Evolutionary conservation across 2,113 vertebrate genomes (phyloP).

Genomic region (Pungitius pungitius): DNA sequence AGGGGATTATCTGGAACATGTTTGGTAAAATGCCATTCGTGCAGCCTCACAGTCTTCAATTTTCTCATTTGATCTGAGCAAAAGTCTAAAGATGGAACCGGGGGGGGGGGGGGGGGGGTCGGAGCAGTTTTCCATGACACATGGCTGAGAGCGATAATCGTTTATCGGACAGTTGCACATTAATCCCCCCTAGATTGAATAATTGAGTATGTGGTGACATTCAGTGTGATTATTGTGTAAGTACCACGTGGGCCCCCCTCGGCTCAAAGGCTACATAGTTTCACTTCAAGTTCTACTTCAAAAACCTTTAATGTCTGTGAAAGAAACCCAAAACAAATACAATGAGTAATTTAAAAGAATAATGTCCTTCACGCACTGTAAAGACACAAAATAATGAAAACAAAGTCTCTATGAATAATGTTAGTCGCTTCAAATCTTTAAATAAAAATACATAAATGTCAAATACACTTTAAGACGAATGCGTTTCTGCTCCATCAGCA

Average conservation of each 20-base stretch:
- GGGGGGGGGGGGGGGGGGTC: too few species aligned
- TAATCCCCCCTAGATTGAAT: background rate
- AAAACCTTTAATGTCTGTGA: background rate
- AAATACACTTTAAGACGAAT: background rate
- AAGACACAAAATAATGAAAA: slow-evolving; percentile 2
- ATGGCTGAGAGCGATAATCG: background rate
- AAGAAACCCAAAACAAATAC: background rate
- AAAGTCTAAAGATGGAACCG: background rate
- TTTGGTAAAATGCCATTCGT: background rate
- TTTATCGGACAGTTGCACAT: background rate
- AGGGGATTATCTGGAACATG: background rate
- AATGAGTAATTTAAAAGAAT: background rate
- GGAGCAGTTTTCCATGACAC: background rate
- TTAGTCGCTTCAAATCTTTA: background rate
- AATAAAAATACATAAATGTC: slow-evolving; percentile 10
- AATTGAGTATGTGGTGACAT: background rate
- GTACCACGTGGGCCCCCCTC: too few species aligned
- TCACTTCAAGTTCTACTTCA: slow-evolving; percentile 7
- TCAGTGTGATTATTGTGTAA: background rate
- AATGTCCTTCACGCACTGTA: background rate
- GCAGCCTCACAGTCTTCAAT: background rate
- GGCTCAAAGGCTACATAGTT: background rate
- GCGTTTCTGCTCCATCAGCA: background rate
- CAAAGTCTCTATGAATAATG: background rate
- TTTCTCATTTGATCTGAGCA: background rate